Evolutionary conservation across 1,140 invertebrate genomes (phyloP), one percentile per base, ranked within the genome.

Genomic region (Mamestra configurata): DNA sequence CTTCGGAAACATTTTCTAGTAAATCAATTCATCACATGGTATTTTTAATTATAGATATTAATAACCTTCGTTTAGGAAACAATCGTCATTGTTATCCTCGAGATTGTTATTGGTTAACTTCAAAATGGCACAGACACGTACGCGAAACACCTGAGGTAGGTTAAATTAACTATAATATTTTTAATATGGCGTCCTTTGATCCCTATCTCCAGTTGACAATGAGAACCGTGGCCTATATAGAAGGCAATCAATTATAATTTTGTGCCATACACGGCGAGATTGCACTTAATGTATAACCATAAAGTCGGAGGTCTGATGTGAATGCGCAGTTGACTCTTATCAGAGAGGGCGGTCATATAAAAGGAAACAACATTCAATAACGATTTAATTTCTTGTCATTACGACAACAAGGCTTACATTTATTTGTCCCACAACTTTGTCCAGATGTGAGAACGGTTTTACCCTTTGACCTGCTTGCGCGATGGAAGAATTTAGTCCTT

Each of bases 311-410:
- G 37, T 59, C 68, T 57, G 76, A 79, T 64, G 73, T 61, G 80
- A 84, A 77, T 84, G 80, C 82, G 82, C 79, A 86, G 78, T 83
- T 75, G 68, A 71, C 37, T 79, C 83, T 92, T 93, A 93, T 92
- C 91, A 84, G 70, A 66, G 64, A 43, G 40, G 22, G 90, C 90
- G 91, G 91, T 73, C 55, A 82, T 88, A 89, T 92, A 88, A 93
- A 93, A 92, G 84, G 82, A 79, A 84, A 84, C 51, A 31, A 22
- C 70, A 80, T 79, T 84, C 75, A 83, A 79, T 70, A 83, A 81
- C 79, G 81, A 88, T 86, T 86, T 84, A 61, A 88, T 79, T 77
- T 78, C 86, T 85, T 88, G 84, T 71, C 20, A 46, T 81, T 61
- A 81, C 66, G 61, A 59, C 61, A 82, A 86, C 79, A 91, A 88